phyloP scores from a whole-genome alignment of 1,140 invertebrate genomes.

The Bombus sibiricus region DNA sequence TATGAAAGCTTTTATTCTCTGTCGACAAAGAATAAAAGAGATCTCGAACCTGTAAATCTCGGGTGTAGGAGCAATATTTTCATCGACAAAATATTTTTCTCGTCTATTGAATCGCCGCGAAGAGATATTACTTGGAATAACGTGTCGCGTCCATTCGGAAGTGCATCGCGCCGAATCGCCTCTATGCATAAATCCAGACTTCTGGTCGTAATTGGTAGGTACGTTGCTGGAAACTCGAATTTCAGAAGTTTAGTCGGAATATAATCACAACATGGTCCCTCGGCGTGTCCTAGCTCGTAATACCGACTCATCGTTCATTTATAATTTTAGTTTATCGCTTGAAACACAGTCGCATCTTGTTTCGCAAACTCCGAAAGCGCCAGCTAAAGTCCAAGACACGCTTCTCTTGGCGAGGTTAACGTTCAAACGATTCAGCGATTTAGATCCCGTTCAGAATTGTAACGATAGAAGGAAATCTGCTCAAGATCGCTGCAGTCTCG shows the following conservation, averaged over 20 bases:
- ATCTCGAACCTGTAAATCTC: too few species aligned
- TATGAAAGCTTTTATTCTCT: too few species aligned
- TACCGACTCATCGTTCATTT: background rate
- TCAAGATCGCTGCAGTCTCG: background rate
- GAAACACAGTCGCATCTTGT: background rate
- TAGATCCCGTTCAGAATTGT: background rate
- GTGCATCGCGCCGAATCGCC: background rate
- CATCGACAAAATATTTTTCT: background rate
- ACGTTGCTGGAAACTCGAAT: background rate
- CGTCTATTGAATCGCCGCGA: background rate
- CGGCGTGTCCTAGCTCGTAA: background rate
- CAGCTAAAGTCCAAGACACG: background rate
- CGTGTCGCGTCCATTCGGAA: background rate
- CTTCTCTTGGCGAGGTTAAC: background rate
- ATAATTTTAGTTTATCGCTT: conserved; percentile 2
- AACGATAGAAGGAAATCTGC: background rate
- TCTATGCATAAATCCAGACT: background rate
- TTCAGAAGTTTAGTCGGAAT: background rate
- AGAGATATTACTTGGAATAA: background rate
- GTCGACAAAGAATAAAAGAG: background rate
- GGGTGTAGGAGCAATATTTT: background rate
- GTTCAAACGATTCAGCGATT: background rate
- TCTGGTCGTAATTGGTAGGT: background rate
- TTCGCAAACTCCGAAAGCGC: background rate
- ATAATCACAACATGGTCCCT: background rate